Base-by-base conservation (phyloP, 2,113 vertebrate species). In the Myotis brandtii region DNA sequence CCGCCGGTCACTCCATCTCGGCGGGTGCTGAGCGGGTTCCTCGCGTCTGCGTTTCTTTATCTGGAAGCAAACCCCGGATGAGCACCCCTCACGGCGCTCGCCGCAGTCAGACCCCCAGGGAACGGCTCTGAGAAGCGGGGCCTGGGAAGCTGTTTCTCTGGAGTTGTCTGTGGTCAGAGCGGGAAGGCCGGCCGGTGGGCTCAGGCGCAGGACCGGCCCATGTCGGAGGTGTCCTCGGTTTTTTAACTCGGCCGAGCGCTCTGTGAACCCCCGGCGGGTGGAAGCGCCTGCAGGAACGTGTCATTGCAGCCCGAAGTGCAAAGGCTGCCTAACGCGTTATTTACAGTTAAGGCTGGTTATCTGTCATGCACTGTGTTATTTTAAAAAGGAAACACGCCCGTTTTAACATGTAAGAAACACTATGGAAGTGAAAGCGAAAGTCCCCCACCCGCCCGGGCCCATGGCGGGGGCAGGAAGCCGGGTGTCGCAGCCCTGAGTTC, bases 301-400 rank as follows among this genome's bases (percentile, higher is more conserved):
- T 95, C 97, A 97, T 96, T 96, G 95, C 91, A 98, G 94, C 59
- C 17, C 72, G 50, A 77, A 76, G 50, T 94, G 80, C 84, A 96
- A 97, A 97, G 95, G 95, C 91, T 98, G 98, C 96, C 69, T 96
- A 6, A 6, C 40, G 40, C 40, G 5, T 5, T 43, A 32, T 64
- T 67, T 56, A 43, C 54, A 54, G 30, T 30, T 30, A 64, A 70
- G 67, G 18, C 21, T 34, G 67, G n/a, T 52, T 52, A 69, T 9
- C 67, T 85, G 16, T 48, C 40, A 40, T 40, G 40, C 40, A n/a
- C 32, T 48, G 59, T 59, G 62, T 64, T 84, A 50, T 50, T 64
- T 34, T 40, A 62, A 40, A 73, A 48, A 56, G 3, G 27, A 80
- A n/a, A 59, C 23, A 73, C 16, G 40, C 43, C 40, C 54, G 62